Evolutionary conservation across 2,888 invertebrate genomes (phyloP).

Genomic region (Sesia apiformis): DNA sequence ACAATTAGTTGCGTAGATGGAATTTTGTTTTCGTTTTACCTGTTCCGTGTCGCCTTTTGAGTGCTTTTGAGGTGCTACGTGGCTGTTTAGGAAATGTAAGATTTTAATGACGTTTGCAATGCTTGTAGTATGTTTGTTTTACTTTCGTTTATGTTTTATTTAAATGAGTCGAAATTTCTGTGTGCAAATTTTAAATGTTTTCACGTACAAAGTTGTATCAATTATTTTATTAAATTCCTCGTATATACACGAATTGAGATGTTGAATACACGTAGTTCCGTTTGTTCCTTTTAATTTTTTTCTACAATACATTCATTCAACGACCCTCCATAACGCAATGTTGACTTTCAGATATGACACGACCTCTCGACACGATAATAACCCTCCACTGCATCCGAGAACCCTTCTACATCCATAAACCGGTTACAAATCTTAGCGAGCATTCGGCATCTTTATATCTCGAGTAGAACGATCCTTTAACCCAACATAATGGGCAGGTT

Average conservation of each 20-base stretch:
- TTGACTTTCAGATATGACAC: constrained; percentile 68
- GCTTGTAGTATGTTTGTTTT: not conserved
- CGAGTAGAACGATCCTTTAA: constrained; percentile 67
- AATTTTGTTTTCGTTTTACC: constrained; percentile 13
- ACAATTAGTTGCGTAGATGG: not conserved
- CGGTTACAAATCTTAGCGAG: constrained; percentile 67
- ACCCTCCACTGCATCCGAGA: constrained; percentile 58
- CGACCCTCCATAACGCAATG: constrained; percentile 59
- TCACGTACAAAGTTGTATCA: no score
- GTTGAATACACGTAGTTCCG: no score
- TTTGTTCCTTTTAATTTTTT: not conserved
- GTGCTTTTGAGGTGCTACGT: constrained; percentile 24
- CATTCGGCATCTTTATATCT: constrained; percentile 71
- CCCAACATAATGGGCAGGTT: constrained; percentile 72
- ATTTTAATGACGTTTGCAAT: constrained; percentile 19
- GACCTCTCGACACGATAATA: constrained; percentile 68
- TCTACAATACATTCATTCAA: constrained; percentile 13
- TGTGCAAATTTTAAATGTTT: not conserved
- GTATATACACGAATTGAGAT: no score
- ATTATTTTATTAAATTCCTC: no score
- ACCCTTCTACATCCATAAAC: constrained; percentile 71
- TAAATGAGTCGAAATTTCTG: not conserved
- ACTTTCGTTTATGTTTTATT: not conserved
- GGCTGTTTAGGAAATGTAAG: constrained; percentile 20
- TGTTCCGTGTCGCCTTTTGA: constrained; percentile 30